phyloP scores from a whole-genome alignment of 2,113 vertebrate genomes.

The Rhodinocichla rosea region DNA sequence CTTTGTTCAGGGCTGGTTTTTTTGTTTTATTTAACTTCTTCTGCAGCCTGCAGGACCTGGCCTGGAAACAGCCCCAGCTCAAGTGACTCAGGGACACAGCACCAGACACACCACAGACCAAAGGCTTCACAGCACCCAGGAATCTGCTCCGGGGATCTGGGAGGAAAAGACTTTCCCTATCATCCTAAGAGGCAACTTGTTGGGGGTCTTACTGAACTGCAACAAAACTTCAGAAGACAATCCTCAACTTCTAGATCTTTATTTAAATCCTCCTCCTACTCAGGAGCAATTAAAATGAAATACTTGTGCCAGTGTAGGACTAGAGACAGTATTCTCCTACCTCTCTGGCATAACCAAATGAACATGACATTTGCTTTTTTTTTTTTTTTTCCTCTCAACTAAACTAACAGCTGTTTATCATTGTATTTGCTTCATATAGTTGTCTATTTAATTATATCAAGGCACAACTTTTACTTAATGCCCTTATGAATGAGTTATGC shows the following conservation, averaged over 20 bases:
- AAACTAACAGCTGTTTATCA: neutral
- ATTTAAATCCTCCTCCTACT: neutral
- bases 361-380: neutral
- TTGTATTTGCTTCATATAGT: neutral
- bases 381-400: neutral
- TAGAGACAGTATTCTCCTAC: neutral
- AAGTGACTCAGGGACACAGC: neutral
- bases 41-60: neutral
- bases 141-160: neutral
- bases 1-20: neutral
- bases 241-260: neutral
- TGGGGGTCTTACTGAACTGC: neutral
- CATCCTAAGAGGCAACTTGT: neutral
- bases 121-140: neutral
- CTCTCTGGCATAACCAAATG: neutral
- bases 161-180: neutral
- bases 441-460: neutral
- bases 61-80: neutral
- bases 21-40: neutral
- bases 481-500: neutral
- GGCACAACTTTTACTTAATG: neutral
- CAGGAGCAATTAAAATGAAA: neutral
- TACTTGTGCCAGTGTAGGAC: neutral
- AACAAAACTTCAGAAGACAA: neutral
- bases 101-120: neutral